Base-by-base conservation (phyloP, 2,888 invertebrate species). In the Eupithecia pulchellata region DNA sequence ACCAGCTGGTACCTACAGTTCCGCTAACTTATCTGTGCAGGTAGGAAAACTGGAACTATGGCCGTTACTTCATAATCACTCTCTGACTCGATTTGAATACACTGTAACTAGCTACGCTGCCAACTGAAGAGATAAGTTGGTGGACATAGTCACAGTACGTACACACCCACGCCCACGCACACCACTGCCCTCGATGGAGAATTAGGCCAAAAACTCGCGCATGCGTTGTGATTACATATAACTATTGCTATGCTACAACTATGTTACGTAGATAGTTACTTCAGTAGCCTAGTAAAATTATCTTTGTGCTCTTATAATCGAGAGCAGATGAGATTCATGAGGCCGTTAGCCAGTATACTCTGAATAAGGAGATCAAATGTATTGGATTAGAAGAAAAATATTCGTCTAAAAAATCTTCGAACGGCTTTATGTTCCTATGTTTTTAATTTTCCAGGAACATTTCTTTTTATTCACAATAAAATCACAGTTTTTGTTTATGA, bases 181-280 rank as follows among this genome's bases (percentile, higher is more conserved):
- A 65, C 64, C 36, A 36, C 17, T 32, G 42, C n/a, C 62, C 47
- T 57, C 58, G 61, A 34, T 68, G 55, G 39, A 61, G 81, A 91
- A 87, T 84, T 90, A 89, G 91, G 91, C 86, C 90, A 82, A 87
- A 86, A 88, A 86, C 82, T 85, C 86, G 85, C 90, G 89, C 90
- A 87, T 88, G 89, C 88, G 85, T 60, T 14, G 58, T 67, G 52
- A 58, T 71, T 64, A 68, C 58, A 52, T 36, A 58, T 36, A 14
- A 11, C 27, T 57, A 62, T 42, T 29, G 27, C 39, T 63, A 8
- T 42, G 39, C 27, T 25, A 64, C 71, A 61, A 64, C 52, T 25
- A 17, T 11, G 39, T 32, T 62, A 20, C 55, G 63, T 61, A 60
- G 64, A 57, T 68, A 58, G 65, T 71, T 32, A 58, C 61, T 71